phyloP scores from a whole-genome alignment of 2,888 invertebrate species.

The Sinhomidia bicolor region DNA sequence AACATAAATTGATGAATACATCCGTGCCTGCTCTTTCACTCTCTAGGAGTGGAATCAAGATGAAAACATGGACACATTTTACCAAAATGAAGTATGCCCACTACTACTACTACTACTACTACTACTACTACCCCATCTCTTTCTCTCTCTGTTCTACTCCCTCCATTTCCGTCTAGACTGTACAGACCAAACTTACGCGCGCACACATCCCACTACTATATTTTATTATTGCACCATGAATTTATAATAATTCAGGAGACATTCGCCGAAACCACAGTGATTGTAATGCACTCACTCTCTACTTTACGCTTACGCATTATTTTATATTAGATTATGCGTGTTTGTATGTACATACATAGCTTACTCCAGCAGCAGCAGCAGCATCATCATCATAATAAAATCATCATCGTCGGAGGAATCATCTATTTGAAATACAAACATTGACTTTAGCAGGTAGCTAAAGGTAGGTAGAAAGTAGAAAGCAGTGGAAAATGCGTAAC shows the following conservation, averaged over 20 bases:
- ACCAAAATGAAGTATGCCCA: background rate
- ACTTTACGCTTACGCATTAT: background rate
- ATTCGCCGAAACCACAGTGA: background rate
- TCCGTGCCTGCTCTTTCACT: slow-evolving; percentile 13
- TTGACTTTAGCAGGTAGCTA: slow-evolving; percentile 13
- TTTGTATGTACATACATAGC: background rate
- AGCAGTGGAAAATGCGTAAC: background rate
- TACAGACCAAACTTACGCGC: too few species aligned
- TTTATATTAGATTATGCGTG: too few species aligned
- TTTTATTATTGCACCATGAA: slow-evolving; percentile 9
- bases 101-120: too few species aligned
- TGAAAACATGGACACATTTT: slow-evolving; percentile 11
- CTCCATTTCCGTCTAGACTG: slow-evolving; percentile 9
- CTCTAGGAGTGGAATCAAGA: too few species aligned
- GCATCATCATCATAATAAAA: slow-evolving; percentile 7
- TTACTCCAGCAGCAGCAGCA: background rate
- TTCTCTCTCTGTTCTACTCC: too few species aligned
- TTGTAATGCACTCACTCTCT: background rate
- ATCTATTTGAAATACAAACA: slow-evolving; percentile 23
- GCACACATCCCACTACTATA: slow-evolving; percentile 14
- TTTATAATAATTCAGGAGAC: slow-evolving; percentile 15
- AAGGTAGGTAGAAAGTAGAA: background rate
- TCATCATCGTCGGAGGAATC: background rate
- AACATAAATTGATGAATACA: slow-evolving; percentile 65
- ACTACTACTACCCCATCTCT: too few species aligned